These are phyloP conservation scores for Clarias macrocephalus DNA, from an alignment of 2,113 vertebrate species.

Conservation along the genomic window DNA sequence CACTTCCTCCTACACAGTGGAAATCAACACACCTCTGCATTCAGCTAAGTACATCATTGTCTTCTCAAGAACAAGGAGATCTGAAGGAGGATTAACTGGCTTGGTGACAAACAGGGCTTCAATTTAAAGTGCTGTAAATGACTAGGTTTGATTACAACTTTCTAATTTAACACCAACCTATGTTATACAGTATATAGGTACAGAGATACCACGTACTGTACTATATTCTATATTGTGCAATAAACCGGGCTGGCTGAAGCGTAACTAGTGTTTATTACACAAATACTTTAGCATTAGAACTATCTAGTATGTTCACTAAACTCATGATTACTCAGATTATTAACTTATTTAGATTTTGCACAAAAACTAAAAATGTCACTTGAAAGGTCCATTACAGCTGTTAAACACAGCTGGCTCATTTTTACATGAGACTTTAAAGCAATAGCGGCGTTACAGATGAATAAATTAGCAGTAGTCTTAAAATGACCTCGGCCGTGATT, in stretches of 20 bases:
- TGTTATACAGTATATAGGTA: background rate
- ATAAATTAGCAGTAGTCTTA: background rate
- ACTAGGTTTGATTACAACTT: background rate
- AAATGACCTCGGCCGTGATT: background rate
- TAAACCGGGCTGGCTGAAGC: background rate
- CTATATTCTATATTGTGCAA: background rate
- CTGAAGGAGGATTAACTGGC: background rate
- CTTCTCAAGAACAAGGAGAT: conserved; percentile 1
- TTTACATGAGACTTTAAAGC: background rate
- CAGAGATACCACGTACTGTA: too few species aligned
- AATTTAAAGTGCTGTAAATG: background rate
- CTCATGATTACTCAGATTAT: background rate
- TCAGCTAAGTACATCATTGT: background rate
- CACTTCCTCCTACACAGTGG: conserved; percentile 16
- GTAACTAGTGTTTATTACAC: background rate
- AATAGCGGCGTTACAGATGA: background rate
- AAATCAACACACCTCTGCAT: conserved; percentile 16
- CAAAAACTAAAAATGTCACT: background rate
- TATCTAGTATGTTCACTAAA: too few species aligned
- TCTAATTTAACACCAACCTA: background rate
- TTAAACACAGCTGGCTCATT: background rate
- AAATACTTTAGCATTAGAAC: background rate
- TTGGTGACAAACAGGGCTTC: background rate
- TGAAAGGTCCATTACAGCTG: background rate
- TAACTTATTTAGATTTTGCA: background rate